phyloP scores from a whole-genome alignment of 2,888 invertebrate species.

The Apamea crenata region DNA sequence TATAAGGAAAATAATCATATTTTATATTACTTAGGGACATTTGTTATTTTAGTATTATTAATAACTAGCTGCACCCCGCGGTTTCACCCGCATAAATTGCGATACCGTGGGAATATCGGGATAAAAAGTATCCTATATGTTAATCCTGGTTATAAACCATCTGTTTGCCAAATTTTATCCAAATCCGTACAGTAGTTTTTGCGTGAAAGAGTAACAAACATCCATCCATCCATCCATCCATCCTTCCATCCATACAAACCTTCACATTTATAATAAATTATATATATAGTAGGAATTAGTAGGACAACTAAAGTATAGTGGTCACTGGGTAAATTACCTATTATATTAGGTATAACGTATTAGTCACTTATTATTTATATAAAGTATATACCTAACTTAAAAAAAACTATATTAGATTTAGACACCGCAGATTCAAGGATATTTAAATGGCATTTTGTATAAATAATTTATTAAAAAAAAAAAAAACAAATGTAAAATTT shows the following conservation, averaged over 20 bases:
- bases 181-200: too few relatives aligned
- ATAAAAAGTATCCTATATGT: too few relatives aligned
- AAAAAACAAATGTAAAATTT: conserved; percentile 53
- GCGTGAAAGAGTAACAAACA: too few relatives aligned
- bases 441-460: neutral
- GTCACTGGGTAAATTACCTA: neutral
- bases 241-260: too few relatives aligned
- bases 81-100: too few relatives aligned
- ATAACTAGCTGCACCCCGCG: too few relatives aligned
- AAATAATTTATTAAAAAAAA: conserved; percentile 22
- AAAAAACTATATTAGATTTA: neutral
- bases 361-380: neutral
- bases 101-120: too few relatives aligned
- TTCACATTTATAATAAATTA: too few relatives aligned
- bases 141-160: too few relatives aligned
- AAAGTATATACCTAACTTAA: neutral
- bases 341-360: neutral
- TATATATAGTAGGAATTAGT: too few relatives aligned
- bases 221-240: too few relatives aligned
- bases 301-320: neutral
- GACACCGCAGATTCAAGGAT: neutral
- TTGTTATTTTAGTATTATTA: neutral
- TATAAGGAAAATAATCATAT: conserved; percentile 28
- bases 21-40: neutral
- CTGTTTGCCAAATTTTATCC: too few relatives aligned